Conservation (phyloP, 2,888 invertebrate species). For the Heliconius erato region DNA sequence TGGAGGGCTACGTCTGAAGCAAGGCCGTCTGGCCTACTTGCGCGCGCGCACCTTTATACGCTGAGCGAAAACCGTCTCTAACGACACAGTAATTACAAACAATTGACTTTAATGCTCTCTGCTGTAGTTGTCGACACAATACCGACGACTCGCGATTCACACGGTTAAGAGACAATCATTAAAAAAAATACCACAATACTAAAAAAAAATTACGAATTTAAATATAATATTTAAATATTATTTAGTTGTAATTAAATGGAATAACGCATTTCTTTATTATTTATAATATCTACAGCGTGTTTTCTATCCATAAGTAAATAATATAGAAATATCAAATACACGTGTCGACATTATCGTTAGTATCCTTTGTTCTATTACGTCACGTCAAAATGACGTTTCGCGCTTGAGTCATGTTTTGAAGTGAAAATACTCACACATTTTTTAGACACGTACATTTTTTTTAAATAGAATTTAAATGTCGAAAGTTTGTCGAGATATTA, state of each 20-base stretch:
- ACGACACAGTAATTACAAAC: constrained; percentile 57
- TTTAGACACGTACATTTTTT: constrained; percentile 12
- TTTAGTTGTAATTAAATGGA: not conserved
- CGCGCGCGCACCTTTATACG: constrained; percentile 74
- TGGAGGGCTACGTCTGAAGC: constrained; percentile 68
- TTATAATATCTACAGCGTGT: not conserved
- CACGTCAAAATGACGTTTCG: constrained; percentile 40
- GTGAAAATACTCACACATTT: constrained; percentile 13
- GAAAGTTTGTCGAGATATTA: not conserved
- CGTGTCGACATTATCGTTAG: constrained; percentile 43
- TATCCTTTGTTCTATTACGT: constrained; percentile 39
- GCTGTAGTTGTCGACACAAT: constrained; percentile 49
- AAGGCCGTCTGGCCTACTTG: constrained; percentile 81
- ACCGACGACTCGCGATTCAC: constrained; percentile 40
- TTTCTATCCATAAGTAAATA: constrained; percentile 38
- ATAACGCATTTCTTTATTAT: not conserved
- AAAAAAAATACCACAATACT: constrained; percentile 13
- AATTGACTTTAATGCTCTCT: constrained; percentile 52
- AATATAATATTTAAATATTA: constrained; percentile 2
- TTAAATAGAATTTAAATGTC: not conserved
- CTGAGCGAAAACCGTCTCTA: constrained; percentile 67
- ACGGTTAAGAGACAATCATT: constrained; percentile 43
- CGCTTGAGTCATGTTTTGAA: constrained; percentile 6
- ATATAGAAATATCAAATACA: constrained; percentile 45
- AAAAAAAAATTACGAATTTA: not conserved